A percentile compares a stretch with the other conserved stretches of the same genome.
Conservation (phyloP, 2,888 invertebrate species). For the Caenorhabditis sp. region DNA sequence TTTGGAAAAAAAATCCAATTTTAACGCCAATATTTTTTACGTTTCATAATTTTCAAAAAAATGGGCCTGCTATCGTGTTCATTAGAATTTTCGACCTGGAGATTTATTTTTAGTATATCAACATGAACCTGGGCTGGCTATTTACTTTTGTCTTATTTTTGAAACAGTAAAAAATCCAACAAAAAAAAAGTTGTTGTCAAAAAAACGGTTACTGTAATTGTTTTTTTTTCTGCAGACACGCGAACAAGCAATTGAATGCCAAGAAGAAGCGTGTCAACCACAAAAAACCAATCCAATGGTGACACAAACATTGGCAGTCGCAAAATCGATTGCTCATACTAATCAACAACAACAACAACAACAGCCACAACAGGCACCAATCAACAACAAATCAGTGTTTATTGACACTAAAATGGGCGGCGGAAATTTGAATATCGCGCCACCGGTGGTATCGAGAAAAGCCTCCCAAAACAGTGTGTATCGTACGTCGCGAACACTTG, state of each 20-base stretch:
- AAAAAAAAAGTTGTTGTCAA: not conserved
- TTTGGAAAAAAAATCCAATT: no score
- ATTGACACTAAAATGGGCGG: not conserved
- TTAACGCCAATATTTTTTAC: no score
- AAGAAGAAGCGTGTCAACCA: conserved; percentile 24
- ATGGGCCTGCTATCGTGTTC: no score
- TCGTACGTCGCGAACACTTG: conserved; percentile 32
- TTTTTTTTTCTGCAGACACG: conserved; percentile 11
- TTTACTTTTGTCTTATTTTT: no score
- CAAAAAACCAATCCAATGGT: not conserved
- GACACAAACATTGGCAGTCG: not conserved
- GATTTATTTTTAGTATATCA: no score
- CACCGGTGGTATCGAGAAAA: conserved; percentile 4
- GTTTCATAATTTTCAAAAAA: no score
- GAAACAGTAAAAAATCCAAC: no score
- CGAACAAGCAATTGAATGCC: conserved; percentile 14
- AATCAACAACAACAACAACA: conserved; percentile 4
- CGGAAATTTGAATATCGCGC: not conserved
- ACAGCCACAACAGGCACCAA: not conserved
- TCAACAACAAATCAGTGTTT: not conserved
- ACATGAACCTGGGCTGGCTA: no score
- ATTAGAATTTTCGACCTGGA: no score
- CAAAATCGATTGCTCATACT: not conserved
- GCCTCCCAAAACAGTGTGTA: conserved; percentile 10
- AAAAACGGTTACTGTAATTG: not conserved